Evolutionary conservation across 2,113 vertebrate species (phyloP), one percentile per base, ranked within the genome.

Genomic region (Gasterosteus nipponicus): DNA sequence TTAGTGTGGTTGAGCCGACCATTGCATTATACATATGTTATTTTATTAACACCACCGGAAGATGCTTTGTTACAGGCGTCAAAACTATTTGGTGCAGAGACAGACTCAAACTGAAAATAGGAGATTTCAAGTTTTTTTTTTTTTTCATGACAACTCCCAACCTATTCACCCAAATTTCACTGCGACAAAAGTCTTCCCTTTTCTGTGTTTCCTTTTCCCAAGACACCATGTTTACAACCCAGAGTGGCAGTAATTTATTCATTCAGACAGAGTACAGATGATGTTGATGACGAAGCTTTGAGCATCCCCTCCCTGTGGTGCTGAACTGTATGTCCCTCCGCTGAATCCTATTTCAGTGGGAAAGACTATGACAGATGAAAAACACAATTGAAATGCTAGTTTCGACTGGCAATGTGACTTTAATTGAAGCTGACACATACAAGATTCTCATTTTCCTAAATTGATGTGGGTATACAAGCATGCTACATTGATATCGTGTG

Each of bases 361-460:
- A 41, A 67, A 79, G 18, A 56, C 60, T 56, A 59, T 67, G 62
- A 77, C 51, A 81, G 54, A 68, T 71, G 76, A 51, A 79, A 72
- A 72, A 72, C 76, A 69, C 72, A 81, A 39, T 39, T 53, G 63
- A 81, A 84, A 77, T 73, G 67, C 41, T 51, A 35, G 16, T 41
- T 63, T 22, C 7, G 5, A 64, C 22, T 58, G 39, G 15, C 49
- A 63, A 44, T 49, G 61, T 79, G 72, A 79, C 60, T 80, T 69
- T 75, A 75, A 85, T 22, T 64, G 65, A 75, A 81, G 81, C 72
- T 1, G 62, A 74, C 64, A 78, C 76, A 83, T 86, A 85, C 77
- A 78, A 62, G 59, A 66, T 75, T 84, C 61, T 65, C 49, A 38
- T 78, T 78, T 35, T 35, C 5, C 61, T 62, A 80, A 68, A 84